These are phyloP conservation scores for Hiodon tergisus DNA, from an alignment of 2,113 vertebrate species.

Conservation along the genomic window DNA sequence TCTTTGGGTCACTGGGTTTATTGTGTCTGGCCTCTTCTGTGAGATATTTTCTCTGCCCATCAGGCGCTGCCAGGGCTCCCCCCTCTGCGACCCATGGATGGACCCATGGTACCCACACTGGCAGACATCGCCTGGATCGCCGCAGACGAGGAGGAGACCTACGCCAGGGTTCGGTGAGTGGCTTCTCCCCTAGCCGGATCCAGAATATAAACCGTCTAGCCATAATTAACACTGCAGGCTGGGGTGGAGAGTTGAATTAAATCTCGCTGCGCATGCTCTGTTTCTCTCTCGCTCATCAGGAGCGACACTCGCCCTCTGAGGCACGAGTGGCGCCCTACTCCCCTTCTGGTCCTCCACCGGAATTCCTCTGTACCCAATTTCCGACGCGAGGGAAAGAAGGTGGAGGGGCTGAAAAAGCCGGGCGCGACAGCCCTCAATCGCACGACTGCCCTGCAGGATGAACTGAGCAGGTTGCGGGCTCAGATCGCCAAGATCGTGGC, in stretches of 20 bases:
- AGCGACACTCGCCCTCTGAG: slow-evolving; percentile 87
- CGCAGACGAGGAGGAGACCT: slow-evolving; percentile 92
- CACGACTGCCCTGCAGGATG: slow-evolving; percentile 89
- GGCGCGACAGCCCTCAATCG: slow-evolving; percentile 84
- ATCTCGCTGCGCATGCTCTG: background rate
- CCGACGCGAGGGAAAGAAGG: slow-evolving; percentile 82
- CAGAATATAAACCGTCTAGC: too few species aligned
- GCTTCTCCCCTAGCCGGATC: too few species aligned
- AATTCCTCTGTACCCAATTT: slow-evolving; percentile 97
- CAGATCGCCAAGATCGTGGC: slow-evolving; percentile 95
- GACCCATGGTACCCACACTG: slow-evolving; percentile 84
- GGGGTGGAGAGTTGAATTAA: too few species aligned
- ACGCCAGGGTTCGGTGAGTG: slow-evolving; percentile 85
- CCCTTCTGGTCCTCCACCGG: slow-evolving; percentile 88
- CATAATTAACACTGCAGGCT: too few species aligned
- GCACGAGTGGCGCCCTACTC: slow-evolving; percentile 94
- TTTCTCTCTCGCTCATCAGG: slow-evolving; percentile 46
- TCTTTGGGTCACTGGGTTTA: background rate
- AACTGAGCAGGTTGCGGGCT: slow-evolving; percentile 83
- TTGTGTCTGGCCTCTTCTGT: background rate
- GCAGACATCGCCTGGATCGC: slow-evolving; percentile 98
- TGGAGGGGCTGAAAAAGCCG: slow-evolving; percentile 85
- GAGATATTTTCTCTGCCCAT: slow-evolving; percentile 15
- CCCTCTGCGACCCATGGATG: slow-evolving; percentile 67
- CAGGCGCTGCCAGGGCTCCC: slow-evolving; percentile 81